Evolutionary conservation across 2,113 vertebrate genomes (phyloP).

Genomic region (Dicaeum eximium): DNA sequence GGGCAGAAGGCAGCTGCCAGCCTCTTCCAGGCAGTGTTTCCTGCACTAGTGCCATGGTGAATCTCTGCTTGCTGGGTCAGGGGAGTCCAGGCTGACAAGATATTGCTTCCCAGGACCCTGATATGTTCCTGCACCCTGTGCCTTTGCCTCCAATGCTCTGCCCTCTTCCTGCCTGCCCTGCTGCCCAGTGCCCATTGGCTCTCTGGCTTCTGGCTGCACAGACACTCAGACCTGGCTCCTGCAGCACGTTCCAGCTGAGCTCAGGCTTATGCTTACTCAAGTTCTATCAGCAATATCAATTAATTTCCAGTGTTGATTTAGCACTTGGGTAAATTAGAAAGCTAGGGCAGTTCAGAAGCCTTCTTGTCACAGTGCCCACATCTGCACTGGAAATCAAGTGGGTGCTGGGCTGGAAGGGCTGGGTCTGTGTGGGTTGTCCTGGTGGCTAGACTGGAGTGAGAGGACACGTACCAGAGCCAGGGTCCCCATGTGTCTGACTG

Average conservation of each 20-base stretch:
- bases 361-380: background rate
- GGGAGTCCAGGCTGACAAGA: background rate
- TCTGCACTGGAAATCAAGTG: background rate
- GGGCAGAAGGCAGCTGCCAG: background rate
- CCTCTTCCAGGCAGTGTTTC: background rate
- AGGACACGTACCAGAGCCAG: fast-evolving
- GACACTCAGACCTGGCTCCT: background rate
- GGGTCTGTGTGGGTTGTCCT: fast-evolving
- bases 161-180: background rate
- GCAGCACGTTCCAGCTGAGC: background rate
- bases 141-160: background rate
- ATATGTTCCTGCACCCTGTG: background rate
- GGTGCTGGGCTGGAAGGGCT: background rate
- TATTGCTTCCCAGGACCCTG: background rate
- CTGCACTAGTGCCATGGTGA: background rate
- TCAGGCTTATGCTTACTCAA: background rate
- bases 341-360: background rate
- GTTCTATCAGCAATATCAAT: background rate
- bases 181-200: background rate
- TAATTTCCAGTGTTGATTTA: background rate
- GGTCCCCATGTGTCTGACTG: fast-evolving
- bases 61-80: background rate
- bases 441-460: background rate
- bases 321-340: background rate
- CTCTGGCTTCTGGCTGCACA: background rate